Evolutionary conservation across 2,113 vertebrate genomes (phyloP).

Genomic region (Miniopterus natalensis): DNA sequence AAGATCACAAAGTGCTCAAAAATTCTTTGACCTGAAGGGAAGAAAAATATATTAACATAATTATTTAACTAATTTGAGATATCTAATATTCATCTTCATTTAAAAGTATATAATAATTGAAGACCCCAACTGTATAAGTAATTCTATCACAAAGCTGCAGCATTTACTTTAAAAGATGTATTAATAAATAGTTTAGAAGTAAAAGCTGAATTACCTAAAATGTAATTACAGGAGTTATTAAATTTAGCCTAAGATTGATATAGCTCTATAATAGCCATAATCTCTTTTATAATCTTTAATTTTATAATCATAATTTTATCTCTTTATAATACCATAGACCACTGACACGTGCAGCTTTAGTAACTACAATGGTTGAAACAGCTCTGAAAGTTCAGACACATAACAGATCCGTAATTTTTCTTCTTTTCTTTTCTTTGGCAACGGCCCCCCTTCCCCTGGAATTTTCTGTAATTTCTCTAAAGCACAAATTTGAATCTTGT

Average conservation of each 20-base stretch:
- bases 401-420: neutral
- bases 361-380: neutral
- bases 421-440: conserved; percentile 30
- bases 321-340: conserved; percentile 25
- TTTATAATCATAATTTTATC: conserved; percentile 22
- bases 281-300: conserved; percentile 38
- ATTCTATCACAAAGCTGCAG: neutral
- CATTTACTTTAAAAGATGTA: conserved; percentile 51
- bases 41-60: conserved; percentile 63
- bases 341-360: neutral
- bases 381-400: neutral
- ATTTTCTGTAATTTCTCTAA: conserved; percentile 20
- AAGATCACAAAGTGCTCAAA: conserved; percentile 87
- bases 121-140: neutral
- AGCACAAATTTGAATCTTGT: conserved; percentile 21
- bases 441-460: neutral
- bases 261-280: neutral
- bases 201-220: conserved; percentile 32
- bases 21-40: conserved; percentile 90
- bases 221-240: neutral
- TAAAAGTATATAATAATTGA: conserved; percentile 10
- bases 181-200: neutral
- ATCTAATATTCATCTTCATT: conserved; percentile 34
- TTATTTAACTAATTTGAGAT: conserved; percentile 46
- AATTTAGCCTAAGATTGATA: conserved; percentile 54